Percentiles rank a stretch among this genome's conserved stretches.
phyloP scores from a whole-genome alignment of 2,113 vertebrate genomes.

The Lophura nycthemera region DNA sequence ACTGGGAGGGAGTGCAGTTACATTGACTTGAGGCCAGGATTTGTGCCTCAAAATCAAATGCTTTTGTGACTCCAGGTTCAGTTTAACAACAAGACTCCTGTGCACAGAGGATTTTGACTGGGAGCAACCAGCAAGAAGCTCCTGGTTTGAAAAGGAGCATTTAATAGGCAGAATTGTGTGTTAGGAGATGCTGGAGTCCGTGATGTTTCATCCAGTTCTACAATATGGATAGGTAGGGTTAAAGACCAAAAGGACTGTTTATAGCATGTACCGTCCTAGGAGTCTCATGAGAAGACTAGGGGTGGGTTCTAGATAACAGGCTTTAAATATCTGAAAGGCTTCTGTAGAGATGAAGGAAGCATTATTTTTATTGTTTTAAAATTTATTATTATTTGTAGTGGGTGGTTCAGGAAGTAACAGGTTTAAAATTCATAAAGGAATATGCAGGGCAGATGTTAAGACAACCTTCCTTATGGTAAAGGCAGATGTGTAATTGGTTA shows the following conservation, averaged over 20 bases:
- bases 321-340: background rate
- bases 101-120: background rate
- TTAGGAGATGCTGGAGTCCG: background rate
- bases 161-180: background rate
- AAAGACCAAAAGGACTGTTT: background rate
- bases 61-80: background rate
- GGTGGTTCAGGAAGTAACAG: background rate
- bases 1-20: background rate
- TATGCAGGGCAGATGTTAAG: background rate
- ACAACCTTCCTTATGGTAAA: background rate
- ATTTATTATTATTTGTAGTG: background rate
- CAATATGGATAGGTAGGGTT: background rate
- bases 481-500: background rate
- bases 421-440: background rate
- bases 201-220: background rate
- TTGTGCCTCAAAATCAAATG: background rate
- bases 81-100: background rate
- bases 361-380: background rate
- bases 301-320: fast-evolving
- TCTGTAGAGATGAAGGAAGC: background rate
- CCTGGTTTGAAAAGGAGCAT: background rate
- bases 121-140: background rate
- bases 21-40: background rate
- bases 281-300: background rate
- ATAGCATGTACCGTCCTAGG: background rate